phyloP scores from a whole-genome alignment of 2,113 vertebrate species.

The Arizona elegans region DNA sequence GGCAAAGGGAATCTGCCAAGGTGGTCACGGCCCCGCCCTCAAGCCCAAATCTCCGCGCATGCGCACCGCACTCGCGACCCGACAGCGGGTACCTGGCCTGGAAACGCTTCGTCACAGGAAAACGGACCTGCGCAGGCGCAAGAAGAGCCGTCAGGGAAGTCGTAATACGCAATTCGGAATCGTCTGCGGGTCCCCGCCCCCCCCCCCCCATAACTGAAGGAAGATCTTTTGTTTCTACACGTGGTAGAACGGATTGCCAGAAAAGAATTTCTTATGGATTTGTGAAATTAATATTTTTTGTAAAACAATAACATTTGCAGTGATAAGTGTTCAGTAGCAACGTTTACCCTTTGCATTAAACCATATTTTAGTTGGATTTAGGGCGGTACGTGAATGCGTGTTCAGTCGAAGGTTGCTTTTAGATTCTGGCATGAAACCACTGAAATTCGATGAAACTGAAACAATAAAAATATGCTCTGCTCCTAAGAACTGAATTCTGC shows the following conservation, averaged over 20 bases:
- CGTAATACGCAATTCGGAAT: neutral
- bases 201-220: rapidly evolving
- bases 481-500: neutral
- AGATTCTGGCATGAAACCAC: neutral
- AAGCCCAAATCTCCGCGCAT: neutral
- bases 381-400: neutral
- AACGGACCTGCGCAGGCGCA: neutral
- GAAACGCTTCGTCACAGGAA: slow-evolving; percentile 14
- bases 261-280: neutral
- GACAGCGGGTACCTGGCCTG: neutral
- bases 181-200: neutral
- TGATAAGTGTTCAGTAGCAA: neutral
- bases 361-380: neutral
- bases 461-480: neutral
- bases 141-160: neutral
- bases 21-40: no score
- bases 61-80: neutral
- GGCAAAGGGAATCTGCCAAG: neutral
- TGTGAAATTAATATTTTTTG: neutral
- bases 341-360: neutral
- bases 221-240: neutral
- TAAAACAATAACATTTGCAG: neutral
- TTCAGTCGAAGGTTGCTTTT: neutral
- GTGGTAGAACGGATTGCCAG: neutral
- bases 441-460: neutral